Evolutionary conservation across 2,113 vertebrate species (phyloP), one percentile per base, ranked within the genome.

Genomic region (Hippocampus barbouri): DNA sequence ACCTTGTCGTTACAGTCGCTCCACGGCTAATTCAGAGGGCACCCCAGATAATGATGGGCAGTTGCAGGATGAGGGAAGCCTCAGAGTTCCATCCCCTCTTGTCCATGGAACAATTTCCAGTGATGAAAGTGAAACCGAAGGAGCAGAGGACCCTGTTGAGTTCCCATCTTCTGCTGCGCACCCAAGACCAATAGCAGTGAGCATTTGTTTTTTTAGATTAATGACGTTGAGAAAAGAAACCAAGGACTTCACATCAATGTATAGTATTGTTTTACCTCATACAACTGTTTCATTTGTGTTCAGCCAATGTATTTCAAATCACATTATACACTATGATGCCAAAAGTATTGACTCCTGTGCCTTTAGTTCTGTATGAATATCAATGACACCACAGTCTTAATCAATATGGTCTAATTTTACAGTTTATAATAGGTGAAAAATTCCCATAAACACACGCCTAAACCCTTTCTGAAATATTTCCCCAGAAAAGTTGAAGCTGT

Each of bases 41-140:
- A 90, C 86, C 66, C 49, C 80, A 0, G 94, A 96, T 73, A 94
- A 94, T 4, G 90, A 87, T 47, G 88, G 90, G 21, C 74, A 83
- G 41, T 38, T 81, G 71, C 83, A 74, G 8, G 91, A 92, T 20
- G 94, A 95, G 49, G 88, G 88, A 8, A 79, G 84, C 41, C 53
- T 60, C 2, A 81, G 87, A 45, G 71, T 92, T 11, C 79, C 80
- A 1, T 94, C 94, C 0, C 94, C 95, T 69, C 91, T 94, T 11
- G 85, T 80, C 73, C 83, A 92, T 23, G 90, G 89, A 65, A 89
- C 88, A 9, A 85, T 93, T 59, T 96, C 96, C 54, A 97, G 94
- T 0, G 95, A 97, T 47, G 95, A 96, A 73, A 97, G 95, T 14
- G 96, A 96, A n/a, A 89, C 86, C 0, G 95, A 96, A 66, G 91